These are phyloP conservation scores for Mellivora capensis DNA, from an alignment of 2,113 vertebrate species.

Conservation along the genomic window DNA sequence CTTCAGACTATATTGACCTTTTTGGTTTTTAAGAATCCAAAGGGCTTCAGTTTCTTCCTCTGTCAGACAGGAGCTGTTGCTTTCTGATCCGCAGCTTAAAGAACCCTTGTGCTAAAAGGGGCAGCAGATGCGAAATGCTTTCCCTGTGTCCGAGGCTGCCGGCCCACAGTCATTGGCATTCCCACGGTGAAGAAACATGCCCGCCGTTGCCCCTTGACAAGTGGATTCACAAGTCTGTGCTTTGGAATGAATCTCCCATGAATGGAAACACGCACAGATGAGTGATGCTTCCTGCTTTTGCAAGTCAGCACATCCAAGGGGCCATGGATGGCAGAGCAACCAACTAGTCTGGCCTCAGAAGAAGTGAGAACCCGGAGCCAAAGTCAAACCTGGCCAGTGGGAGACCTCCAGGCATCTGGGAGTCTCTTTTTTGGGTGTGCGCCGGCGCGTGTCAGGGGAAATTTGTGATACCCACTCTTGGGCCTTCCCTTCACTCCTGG, in stretches of 20 bases:
- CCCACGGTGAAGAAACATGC: not conserved
- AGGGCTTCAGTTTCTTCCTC: not conserved
- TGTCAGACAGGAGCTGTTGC: not conserved
- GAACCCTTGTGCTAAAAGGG: not conserved
- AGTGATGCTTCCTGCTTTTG: not conserved
- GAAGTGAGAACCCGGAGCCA: not conserved
- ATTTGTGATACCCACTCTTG: not conserved
- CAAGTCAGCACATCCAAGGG: too few relatives aligned
- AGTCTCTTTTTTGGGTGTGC: not conserved
- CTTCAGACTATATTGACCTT: not conserved
- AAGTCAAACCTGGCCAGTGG: not conserved
- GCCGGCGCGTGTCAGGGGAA: rapidly evolving
- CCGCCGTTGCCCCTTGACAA: rapidly evolving
- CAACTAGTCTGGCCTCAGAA: not conserved
- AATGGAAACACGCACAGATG: not conserved
- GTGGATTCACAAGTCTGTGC: too few relatives aligned
- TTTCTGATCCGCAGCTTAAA: not conserved
- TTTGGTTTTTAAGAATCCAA: not conserved
- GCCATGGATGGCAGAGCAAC: not conserved
- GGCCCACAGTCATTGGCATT: not conserved
- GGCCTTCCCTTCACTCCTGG: not conserved
- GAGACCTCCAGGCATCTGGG: not conserved
- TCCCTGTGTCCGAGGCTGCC: not conserved
- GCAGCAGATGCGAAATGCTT: not conserved
- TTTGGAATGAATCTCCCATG: not conserved